Evolutionary conservation across 2,888 invertebrate genomes (phyloP), one percentile per base, ranked within the genome.

Genomic region (Mellilla xanthometata): DNA sequence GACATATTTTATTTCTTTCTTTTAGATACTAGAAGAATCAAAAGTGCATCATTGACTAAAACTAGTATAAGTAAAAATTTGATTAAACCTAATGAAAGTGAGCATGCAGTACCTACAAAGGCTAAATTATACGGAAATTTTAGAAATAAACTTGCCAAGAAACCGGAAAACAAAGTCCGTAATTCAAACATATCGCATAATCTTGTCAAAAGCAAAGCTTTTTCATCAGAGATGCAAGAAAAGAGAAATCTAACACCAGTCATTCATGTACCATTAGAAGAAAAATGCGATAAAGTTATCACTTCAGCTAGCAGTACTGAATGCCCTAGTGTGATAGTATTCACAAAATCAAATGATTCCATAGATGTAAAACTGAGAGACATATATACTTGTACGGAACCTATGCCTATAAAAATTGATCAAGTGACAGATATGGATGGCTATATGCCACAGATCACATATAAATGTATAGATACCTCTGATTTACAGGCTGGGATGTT

Each of bases 211-310:
- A 59, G 35, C 12, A 71, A 63, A 49, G 39, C 49, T 22, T 39
- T 68, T 24, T 33, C 61, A 1, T 72, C 68, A 58, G 69, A 76
- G 42, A 56, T 68, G 3, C 57, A 59, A 33, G 52, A 33, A 9
- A 72, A 65, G 54, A 52, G 49, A 7, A 77, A 68, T 42, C 63
- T 67, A 8, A 22, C 70, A 8, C 58, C 68, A 15, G 53, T 76
- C 10, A 80, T 83, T 58, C 72, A 65, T 53, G 79, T 84, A 2
- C 85, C 84, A 9, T 54, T 80, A 22, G 78, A 80, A 24, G 59
- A 65, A 3, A 70, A 68, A 27, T 52, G 40, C 49, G 41, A 50
- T 55, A 41, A 32, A 51, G 15, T 31, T 42, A 35, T 27, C 12
- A 6, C 27, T 39, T 9, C 12, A 39, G 10, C 34, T 1, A 45